Evolutionary conservation across 2,797 vertebrate species (phyloP).

Genomic region (Euphonia xanthogaster): DNA sequence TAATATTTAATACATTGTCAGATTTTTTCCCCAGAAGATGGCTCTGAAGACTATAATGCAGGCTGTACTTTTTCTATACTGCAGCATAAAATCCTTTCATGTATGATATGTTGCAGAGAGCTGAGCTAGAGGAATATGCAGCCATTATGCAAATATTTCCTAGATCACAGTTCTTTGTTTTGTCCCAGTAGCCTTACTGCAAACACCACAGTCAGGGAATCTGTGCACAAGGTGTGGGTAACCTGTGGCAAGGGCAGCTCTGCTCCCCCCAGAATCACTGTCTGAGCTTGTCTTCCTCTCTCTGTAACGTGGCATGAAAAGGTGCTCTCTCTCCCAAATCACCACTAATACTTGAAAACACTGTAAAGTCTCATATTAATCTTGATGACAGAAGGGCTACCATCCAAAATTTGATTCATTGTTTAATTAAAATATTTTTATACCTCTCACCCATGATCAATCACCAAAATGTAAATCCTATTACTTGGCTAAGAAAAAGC

Average conservation of each 20-base stretch:
- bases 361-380: background rate
- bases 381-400: background rate
- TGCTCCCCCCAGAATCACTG: background rate
- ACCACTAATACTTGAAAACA: background rate
- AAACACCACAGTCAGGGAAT: background rate
- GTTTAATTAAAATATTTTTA: background rate
- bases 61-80: background rate
- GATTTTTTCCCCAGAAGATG: background rate
- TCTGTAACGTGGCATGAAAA: rapidly evolving
- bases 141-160: background rate
- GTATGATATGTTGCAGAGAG: background rate
- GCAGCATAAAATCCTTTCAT: background rate
- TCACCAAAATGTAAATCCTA: background rate
- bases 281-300: background rate
- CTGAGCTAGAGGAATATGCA: background rate
- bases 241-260: background rate
- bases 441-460: background rate
- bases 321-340: background rate
- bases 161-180: background rate
- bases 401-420: background rate
- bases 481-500: background rate
- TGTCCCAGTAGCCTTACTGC: background rate
- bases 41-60: background rate
- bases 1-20: background rate
- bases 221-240: background rate